Conservation (phyloP, 2,113 vertebrate genomes). For the Oxyura jamaicensis region DNA sequence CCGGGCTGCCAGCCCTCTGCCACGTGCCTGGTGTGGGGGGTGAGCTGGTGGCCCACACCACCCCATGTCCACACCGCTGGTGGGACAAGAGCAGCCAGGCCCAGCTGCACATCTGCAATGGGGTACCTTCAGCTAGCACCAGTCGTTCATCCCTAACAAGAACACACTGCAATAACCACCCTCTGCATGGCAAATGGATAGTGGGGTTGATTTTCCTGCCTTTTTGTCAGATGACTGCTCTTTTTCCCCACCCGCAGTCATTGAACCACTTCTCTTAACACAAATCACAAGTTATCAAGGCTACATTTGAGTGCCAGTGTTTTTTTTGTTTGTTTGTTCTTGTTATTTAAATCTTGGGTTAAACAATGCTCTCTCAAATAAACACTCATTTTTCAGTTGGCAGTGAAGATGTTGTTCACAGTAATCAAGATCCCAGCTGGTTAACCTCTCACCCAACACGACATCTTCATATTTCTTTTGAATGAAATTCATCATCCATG, state of each 20-base stretch:
- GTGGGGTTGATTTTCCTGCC: background rate
- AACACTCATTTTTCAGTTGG: slow-evolving; percentile 70
- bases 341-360: slow-evolving; percentile 50
- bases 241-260: background rate
- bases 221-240: slow-evolving; percentile 74
- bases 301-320: slow-evolving; percentile 8
- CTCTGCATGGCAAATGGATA: slow-evolving; percentile 66
- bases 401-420: slow-evolving; percentile 65
- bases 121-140: too few relatives aligned
- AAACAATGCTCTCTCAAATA: slow-evolving; percentile 77
- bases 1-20: background rate
- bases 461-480: slow-evolving; percentile 77
- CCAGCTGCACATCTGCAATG: too few relatives aligned
- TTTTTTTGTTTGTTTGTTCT: background rate
- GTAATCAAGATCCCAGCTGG: slow-evolving; percentile 76
- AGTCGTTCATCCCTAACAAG: slow-evolving; percentile 12
- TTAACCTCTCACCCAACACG: slow-evolving; percentile 75
- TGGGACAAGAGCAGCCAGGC: background rate
- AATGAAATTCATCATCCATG: slow-evolving; percentile 79
- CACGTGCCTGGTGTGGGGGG: rapidly evolving
- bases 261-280: slow-evolving; percentile 73
- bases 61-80: background rate
- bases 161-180: slow-evolving; percentile 60
- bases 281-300: slow-evolving; percentile 68
- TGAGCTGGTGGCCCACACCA: background rate